A percentile compares a stretch with the other conserved stretches of the same genome.
These are phyloP conservation scores for Clarias fuscus DNA, from an alignment of 2,797 vertebrate genomes.

Conservation along the genomic window DNA sequence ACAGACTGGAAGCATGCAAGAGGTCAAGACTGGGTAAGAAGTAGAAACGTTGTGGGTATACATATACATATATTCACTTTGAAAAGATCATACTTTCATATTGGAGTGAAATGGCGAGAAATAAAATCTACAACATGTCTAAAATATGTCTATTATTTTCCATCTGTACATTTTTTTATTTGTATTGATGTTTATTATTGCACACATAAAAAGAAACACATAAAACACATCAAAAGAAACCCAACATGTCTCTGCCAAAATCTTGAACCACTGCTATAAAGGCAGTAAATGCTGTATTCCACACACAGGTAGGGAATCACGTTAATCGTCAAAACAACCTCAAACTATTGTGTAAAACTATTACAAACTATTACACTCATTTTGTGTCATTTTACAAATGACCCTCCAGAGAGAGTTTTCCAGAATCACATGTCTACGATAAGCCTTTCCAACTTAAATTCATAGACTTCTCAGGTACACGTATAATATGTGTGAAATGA, in stretches of 20 bases:
- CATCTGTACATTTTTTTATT: background rate
- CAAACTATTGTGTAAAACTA: no score
- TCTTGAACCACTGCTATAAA: background rate
- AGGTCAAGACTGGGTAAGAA: constrained; percentile 31
- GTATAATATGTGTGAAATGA: background rate
- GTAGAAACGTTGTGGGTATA: background rate
- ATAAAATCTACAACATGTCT: background rate
- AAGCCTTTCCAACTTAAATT: constrained; percentile 12
- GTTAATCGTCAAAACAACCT: background rate
- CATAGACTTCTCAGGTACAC: background rate
- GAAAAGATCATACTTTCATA: background rate
- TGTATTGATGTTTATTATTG: constrained; percentile 22
- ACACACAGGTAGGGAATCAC: background rate
- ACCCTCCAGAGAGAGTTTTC: constrained; percentile 14
- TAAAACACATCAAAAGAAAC: background rate
- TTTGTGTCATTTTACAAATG: constrained; percentile 6
- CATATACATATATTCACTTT: no score
- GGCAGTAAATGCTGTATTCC: background rate
- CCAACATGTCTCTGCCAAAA: constrained; percentile 7
- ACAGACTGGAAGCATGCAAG: constrained; percentile 15
- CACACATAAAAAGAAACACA: background rate
- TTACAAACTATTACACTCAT: no score
- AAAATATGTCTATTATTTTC: background rate
- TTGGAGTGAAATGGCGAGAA: background rate
- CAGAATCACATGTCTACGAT: constrained; percentile 26